A percentile compares a stretch with the other conserved stretches of the same genome.
Evolutionary conservation across 2,113 vertebrate genomes (phyloP).

Genomic region (Pomatostomus ruficeps): DNA sequence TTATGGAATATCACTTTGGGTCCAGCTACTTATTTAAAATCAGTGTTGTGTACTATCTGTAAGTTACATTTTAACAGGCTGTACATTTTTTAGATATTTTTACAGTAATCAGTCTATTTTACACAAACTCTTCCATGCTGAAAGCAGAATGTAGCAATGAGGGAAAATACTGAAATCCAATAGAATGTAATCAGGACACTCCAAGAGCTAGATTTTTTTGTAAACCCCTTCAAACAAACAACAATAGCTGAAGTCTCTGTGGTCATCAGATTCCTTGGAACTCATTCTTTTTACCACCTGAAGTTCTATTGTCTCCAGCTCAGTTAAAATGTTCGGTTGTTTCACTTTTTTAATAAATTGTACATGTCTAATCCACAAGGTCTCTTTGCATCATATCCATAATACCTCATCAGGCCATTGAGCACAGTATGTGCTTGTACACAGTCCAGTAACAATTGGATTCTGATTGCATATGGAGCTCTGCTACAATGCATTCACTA

Average conservation of each 20-base stretch:
- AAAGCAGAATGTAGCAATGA: slow-evolving; percentile 37
- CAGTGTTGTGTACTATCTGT: slow-evolving; percentile 27
- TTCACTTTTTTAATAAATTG: slow-evolving; percentile 75
- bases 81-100: slow-evolving; percentile 43
- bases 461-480: slow-evolving; percentile 78
- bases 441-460: slow-evolving; percentile 83
- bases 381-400: slow-evolving; percentile 78
- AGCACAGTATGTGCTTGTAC: slow-evolving; percentile 87
- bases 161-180: neutral
- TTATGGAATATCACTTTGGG: slow-evolving; percentile 47
- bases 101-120: slow-evolving; percentile 56
- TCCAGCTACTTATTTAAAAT: slow-evolving; percentile 60
- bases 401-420: slow-evolving; percentile 88
- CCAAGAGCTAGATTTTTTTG: neutral
- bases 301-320: slow-evolving; percentile 36
- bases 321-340: slow-evolving; percentile 51
- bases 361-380: slow-evolving; percentile 71
- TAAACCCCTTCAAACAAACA: neutral
- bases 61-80: slow-evolving; percentile 63
- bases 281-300: neutral
- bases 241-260: neutral
- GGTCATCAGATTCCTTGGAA: neutral
- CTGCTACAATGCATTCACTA: slow-evolving; percentile 74
- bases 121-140: slow-evolving; percentile 32
- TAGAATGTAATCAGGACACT: slow-evolving; percentile 3